Base-by-base conservation (phyloP, 92 coral and sea anemone genomes). In the Montipora capitata region DNA sequence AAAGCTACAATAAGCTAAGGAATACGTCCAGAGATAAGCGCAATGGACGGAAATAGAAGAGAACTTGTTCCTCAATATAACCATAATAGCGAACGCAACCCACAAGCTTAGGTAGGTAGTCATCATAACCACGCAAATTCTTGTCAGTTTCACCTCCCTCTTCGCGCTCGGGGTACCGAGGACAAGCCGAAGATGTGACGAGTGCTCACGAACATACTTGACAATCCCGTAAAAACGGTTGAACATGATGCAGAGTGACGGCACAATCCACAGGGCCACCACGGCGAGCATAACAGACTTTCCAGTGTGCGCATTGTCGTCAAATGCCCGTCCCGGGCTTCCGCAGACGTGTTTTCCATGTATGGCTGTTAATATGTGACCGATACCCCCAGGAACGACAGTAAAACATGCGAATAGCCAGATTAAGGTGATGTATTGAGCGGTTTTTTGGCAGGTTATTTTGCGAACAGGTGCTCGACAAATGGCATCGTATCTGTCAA, bases 401-500 rank as follows among this genome's bases (percentile, higher is more conserved):
- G 90, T 84, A 42, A 81, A 90, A 77, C 65, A 54, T 18, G 90
- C 86, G 42, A 79, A 79, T 62, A 65, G n/a, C 93, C 93, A 90
- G 62, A 90, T 75, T n/a, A 90, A 85, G 42, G 18, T 49, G 18
- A 90, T 44, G 68, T 10, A 16, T 4, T 74, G 40, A 2, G 74
- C 79, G 0, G 90, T 82, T 61, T 85, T 85, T 15, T 2, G 40
- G 52, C 74, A n/a, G 7, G 90, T 90, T 45, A 90, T 78, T 48
- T 85, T 64, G 6, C 90, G 93, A 40, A 77, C 54, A 2, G 93
- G 86, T 27, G 84, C 74, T 12, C 86, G 72, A 35, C 90, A 90
- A 10, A 90, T 79, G 40, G 93, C 93, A 40, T 90, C 93, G 58
- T 90, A 79, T 18, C 93, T 90, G 82, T 90, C 93, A 73, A 90